Base-by-base conservation (phyloP, 1,140 invertebrate species). In the Drosophila tristis region DNA sequence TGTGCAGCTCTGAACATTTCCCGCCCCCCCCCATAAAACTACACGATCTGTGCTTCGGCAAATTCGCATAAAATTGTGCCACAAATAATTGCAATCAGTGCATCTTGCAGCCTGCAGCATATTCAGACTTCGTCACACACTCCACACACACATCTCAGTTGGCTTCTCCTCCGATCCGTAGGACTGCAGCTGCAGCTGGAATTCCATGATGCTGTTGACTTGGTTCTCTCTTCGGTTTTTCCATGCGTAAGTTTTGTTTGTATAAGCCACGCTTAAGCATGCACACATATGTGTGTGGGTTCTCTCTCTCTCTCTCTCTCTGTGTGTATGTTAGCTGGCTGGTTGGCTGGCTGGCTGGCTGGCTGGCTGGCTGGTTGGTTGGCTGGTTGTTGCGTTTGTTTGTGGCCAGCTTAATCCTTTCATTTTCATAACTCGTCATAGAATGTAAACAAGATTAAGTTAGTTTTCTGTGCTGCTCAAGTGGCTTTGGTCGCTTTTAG, bases 371-470 rank as follows among this genome's bases (percentile, higher is more conserved):
- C 8, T 31, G 29, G 7, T 0, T 60, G 16, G 64, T 73, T 57
- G 68, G 26, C 78, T 20, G 20, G 20, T 20, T 16, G 71, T 64
- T 78, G 75, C 78, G 63, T 84, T 89, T 87, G 82, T 89, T 79
- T 87, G 79, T 89, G 84, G 84, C 75, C 67, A 72, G 79, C 76
- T 89, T 79, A 87, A 87, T 82, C 84, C 84, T 87, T 87, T 87
- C 84, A 87, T 87, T 87, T 89, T 87, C 84, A 87, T 87, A 87
- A 87, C 84, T 87, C 84, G 84, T 89, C 79, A 89, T 89, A 82
- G 84, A 89, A 84, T 87, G 84, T 87, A 87, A 89, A 87, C 84
- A 87, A 87, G 84, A 89, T 84, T 84, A 89, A 82, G 79, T 87
- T 87, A 87, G 75, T 77, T 89, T 82, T 89, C 84, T 80, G 79